phyloP scores from a whole-genome alignment of 2,113 vertebrate species.

The Paradoxurus hermaphroditus region DNA sequence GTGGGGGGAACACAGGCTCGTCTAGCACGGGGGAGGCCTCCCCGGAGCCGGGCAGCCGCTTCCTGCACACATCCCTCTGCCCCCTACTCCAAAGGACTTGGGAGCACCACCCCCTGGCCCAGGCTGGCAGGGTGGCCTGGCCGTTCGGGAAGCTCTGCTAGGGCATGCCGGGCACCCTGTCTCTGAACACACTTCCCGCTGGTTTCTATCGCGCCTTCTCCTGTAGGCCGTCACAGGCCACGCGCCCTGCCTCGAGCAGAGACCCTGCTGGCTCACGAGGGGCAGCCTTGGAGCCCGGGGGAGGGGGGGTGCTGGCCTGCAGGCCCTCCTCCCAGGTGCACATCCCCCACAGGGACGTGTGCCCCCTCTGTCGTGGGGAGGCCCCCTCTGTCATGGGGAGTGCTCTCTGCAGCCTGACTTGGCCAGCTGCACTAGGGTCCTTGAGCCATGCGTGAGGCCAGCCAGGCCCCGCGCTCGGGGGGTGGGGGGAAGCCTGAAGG shows the following conservation, averaged over 20 bases:
- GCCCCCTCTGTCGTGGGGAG: accelerated
- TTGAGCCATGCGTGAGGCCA: accelerated
- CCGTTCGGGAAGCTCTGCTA: neutral
- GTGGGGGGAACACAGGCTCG: accelerated
- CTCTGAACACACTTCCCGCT: accelerated
- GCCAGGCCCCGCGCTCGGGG: neutral
- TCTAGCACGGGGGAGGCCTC: neutral
- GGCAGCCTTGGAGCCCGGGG: neutral
- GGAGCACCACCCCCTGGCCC: neutral
- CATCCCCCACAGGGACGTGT: accelerated
- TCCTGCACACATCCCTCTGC: too few species aligned
- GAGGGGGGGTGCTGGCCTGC: too few species aligned
- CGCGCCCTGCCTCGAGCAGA: accelerated
- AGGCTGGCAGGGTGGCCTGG: accelerated
- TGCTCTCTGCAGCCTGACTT: neutral
- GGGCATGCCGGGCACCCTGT: neutral
- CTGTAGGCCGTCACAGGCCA: neutral
- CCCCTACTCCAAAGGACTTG: accelerated
- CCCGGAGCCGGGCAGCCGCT: neutral
- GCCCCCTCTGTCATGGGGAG: accelerated
- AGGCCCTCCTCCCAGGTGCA: neutral
- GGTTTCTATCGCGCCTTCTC: too few species aligned
- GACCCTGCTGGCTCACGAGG: neutral
- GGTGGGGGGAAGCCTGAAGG: neutral
- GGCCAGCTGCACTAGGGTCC: accelerated